Conservation (phyloP, 2,113 vertebrate genomes). For the Notarius quadriscutis region DNA sequence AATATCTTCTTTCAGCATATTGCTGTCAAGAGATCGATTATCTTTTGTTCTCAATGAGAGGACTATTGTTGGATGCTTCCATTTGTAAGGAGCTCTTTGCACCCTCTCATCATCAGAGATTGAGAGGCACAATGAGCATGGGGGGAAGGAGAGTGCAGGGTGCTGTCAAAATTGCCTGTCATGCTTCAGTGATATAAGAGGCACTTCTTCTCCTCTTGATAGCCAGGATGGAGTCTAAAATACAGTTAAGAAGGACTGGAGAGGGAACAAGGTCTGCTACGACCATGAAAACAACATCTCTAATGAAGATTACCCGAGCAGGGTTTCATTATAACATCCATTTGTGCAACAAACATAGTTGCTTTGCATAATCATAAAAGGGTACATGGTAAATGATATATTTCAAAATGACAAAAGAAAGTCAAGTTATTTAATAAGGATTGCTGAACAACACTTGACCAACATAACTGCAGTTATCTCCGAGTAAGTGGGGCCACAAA, state of each 20-base stretch:
- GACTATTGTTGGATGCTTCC: slow-evolving; percentile 33
- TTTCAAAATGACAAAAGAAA: slow-evolving; percentile 28
- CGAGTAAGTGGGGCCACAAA: not conserved
- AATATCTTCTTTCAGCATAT: slow-evolving; percentile 39
- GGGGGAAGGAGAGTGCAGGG: not conserved
- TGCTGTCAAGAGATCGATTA: slow-evolving; percentile 37
- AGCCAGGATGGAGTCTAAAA: slow-evolving; percentile 25
- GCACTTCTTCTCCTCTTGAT: slow-evolving; percentile 42
- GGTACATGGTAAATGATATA: not conserved
- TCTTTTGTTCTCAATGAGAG: slow-evolving; percentile 36
- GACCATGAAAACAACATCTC: slow-evolving; percentile 40
- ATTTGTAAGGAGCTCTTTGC: slow-evolving; percentile 40
- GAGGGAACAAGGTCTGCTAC: slow-evolving; percentile 21
- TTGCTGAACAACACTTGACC: slow-evolving; percentile 13
- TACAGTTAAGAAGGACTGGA: slow-evolving; percentile 21
- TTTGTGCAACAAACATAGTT: not conserved
- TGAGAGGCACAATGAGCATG: slow-evolving; percentile 21
- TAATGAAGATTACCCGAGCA: slow-evolving; percentile 37
- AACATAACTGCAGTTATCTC: not conserved
- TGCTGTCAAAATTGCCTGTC: slow-evolving; percentile 37
- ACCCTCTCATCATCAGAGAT: slow-evolving; percentile 45
- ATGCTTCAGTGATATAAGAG: slow-evolving; percentile 35
- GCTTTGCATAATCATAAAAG: slow-evolving; percentile 4
- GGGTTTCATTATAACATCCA: slow-evolving; percentile 10
- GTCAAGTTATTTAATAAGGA: slow-evolving; percentile 28